Evolutionary conservation across 2,797 vertebrate species (phyloP).

Genomic region (Esox masquinongy): DNA sequence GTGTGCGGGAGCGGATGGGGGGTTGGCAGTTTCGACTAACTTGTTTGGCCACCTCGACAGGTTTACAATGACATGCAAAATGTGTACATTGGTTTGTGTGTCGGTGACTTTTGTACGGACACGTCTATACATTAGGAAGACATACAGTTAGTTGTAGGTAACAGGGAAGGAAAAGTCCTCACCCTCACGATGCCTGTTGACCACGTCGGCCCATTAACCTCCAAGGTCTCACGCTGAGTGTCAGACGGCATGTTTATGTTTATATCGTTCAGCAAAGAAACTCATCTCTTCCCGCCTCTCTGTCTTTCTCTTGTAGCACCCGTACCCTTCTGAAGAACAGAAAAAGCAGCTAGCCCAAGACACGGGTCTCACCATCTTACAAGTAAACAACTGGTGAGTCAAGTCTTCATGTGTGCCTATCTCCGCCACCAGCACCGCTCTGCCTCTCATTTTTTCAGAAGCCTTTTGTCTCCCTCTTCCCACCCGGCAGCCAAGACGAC

Average conservation of each 20-base stretch:
- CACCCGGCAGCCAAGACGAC: slow-evolving; percentile 50
- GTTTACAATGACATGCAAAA: slow-evolving; percentile 44
- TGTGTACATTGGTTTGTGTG: slow-evolving; percentile 12
- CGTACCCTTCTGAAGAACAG: slow-evolving; percentile 99
- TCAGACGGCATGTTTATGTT: not conserved
- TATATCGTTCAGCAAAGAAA: not conserved
- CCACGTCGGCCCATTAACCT: not conserved
- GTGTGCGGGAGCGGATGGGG: slow-evolving; percentile 22
- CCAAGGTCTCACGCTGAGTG: not conserved
- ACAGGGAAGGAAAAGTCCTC: slow-evolving; percentile 59
- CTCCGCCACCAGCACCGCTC: slow-evolving; percentile 64
- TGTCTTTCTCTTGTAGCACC: slow-evolving; percentile 87
- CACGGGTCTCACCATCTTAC: slow-evolving; percentile 99
- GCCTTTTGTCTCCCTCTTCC: slow-evolving; percentile 59
- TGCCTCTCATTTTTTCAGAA: slow-evolving; percentile 70
- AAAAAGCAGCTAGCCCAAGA: slow-evolving; percentile 99
- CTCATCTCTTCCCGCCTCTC: slow-evolving; percentile 46
- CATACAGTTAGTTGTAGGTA: slow-evolving; percentile 64
- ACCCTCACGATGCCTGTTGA: slow-evolving; percentile 58
- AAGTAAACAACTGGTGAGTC: slow-evolving; percentile 99
- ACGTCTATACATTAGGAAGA: slow-evolving; percentile 56
- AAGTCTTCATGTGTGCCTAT: slow-evolving; percentile 60
- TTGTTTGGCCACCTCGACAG: slow-evolving; percentile 69
- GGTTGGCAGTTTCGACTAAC: slow-evolving; percentile 72
- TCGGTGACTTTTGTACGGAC: slow-evolving; percentile 30